phyloP scores from a whole-genome alignment of 2,113 vertebrate species.

The Papio anubis region DNA sequence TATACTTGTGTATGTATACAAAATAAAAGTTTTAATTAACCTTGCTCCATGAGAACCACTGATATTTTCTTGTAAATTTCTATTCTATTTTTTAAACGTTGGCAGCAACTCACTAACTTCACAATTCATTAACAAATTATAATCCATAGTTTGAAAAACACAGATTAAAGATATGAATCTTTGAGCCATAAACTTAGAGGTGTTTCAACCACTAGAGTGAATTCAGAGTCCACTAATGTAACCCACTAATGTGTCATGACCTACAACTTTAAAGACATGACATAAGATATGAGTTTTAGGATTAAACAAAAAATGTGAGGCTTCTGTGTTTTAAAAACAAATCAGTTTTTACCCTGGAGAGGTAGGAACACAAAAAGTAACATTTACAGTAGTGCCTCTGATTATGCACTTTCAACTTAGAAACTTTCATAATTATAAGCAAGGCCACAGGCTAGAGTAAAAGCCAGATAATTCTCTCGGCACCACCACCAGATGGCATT shows the following conservation, averaged over 20 bases:
- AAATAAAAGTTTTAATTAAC: background rate
- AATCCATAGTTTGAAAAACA: constrained; percentile 20
- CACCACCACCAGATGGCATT: constrained; percentile 59
- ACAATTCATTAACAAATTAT: constrained; percentile 41
- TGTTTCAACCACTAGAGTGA: constrained; percentile 5
- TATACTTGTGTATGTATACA: background rate
- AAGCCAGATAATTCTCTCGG: background rate
- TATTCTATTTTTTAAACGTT: constrained; percentile 39
- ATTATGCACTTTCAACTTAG: background rate
- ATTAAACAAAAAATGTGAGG: constrained; percentile 19
- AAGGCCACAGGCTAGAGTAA: background rate
- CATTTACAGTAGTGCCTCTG: background rate
- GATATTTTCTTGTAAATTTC: constrained; percentile 34
- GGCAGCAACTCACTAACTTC: background rate
- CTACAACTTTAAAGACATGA: constrained; percentile 38
- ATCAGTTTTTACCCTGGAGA: background rate
- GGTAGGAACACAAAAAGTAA: background rate
- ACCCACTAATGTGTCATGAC: background rate
- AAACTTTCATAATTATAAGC: background rate
- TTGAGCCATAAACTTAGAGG: constrained; percentile 14
- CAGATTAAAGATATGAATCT: background rate
- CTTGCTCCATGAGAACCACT: constrained; percentile 11
- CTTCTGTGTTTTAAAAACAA: constrained; percentile 6
- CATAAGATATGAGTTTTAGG: background rate
- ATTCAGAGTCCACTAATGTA: background rate